A percentile compares a stretch with the other conserved stretches of the same genome.
phyloP scores from a whole-genome alignment of 2,113 vertebrate species.

The Corynorhinus townsendii region DNA sequence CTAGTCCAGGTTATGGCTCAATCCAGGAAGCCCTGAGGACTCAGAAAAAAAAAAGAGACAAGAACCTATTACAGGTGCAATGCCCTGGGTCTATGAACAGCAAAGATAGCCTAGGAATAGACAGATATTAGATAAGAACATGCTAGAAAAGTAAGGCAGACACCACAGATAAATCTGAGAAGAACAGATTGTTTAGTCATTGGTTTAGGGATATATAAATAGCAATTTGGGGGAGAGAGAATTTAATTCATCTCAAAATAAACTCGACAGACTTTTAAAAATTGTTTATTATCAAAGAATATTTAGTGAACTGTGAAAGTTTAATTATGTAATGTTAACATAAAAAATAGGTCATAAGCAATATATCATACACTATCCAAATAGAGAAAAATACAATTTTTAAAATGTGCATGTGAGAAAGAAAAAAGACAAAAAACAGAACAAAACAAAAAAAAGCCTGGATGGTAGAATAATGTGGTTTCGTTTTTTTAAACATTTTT shows the following conservation, averaged over 20 bases:
- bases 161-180: background rate
- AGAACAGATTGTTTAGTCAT: background rate
- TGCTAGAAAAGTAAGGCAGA: background rate
- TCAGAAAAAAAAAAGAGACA: background rate
- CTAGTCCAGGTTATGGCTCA: background rate
- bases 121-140: background rate
- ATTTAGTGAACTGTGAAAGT: background rate
- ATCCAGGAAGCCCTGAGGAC: background rate
- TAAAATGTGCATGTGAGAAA: background rate
- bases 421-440: background rate
- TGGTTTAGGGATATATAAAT: background rate
- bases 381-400: background rate
- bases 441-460: background rate
- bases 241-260: background rate
- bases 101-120: background rate
- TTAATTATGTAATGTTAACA: background rate
- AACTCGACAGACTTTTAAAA: background rate
- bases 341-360: background rate
- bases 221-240: background rate
- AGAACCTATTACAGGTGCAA: background rate
- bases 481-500: background rate
- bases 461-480: background rate
- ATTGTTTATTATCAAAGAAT: constrained; percentile 19
- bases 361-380: background rate
- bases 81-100: background rate